Conservation (phyloP, 2,888 invertebrate genomes). For the Oscheius sp. region DNA sequence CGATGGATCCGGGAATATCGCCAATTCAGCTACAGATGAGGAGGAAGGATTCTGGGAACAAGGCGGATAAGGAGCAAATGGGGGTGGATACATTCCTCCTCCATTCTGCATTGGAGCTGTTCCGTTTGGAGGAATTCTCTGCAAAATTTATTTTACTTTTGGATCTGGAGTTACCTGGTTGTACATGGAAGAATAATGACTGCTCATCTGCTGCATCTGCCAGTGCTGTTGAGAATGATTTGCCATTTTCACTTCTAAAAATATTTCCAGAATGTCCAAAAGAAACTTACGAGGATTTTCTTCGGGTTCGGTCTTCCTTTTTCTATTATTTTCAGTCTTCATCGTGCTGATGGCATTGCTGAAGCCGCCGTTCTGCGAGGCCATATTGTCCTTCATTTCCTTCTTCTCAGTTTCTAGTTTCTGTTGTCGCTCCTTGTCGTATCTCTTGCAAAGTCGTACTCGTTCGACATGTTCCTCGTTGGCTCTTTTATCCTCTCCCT, state of each 20-base stretch:
- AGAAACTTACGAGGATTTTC: conserved; percentile 3
- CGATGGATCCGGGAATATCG: not conserved
- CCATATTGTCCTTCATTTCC: conserved; percentile 1
- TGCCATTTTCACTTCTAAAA: not conserved
- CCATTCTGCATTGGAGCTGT: not conserved
- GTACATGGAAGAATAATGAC: too few species aligned
- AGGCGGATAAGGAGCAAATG: not conserved
- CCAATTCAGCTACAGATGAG: not conserved
- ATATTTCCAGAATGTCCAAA: not conserved
- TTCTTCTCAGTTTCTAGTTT: conserved; percentile 7
- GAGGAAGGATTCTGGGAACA: conserved; percentile 5
- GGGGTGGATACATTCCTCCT: not conserved
- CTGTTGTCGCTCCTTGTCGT: not conserved
- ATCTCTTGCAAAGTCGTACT: not conserved
- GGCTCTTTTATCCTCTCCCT: not conserved
- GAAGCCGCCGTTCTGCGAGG: conserved; percentile 5
- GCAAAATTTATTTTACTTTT: not conserved
- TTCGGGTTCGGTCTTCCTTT: conserved; percentile 8
- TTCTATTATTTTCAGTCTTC: conserved; percentile 1
- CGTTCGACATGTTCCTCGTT: not conserved
- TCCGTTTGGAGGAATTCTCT: conserved; percentile 5
- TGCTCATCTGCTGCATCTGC: conserved; percentile 17
- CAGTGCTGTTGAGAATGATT: not conserved
- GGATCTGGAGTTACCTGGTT: not conserved
- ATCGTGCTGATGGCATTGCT: not conserved